Conservation (phyloP, 2,113 vertebrate genomes). For the Andinoacara biseriatus region DNA sequence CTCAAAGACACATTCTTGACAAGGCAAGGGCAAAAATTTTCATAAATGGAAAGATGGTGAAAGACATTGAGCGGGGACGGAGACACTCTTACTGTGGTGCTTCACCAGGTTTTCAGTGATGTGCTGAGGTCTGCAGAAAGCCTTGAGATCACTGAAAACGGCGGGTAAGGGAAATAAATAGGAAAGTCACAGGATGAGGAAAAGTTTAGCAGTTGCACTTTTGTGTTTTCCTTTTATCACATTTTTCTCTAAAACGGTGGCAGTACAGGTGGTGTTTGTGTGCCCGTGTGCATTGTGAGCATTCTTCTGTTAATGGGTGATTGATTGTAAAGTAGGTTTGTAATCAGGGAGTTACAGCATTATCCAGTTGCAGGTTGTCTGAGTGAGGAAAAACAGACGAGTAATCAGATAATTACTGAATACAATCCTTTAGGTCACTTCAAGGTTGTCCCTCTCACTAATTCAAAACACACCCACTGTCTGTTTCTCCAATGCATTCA, state of each 20-base stretch:
- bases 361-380: conserved; percentile 65
- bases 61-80: conserved; percentile 21
- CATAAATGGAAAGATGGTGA: conserved; percentile 49
- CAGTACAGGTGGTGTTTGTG: neutral
- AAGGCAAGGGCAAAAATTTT: conserved; percentile 61
- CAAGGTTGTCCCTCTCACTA: conserved; percentile 54
- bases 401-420: conserved; percentile 76
- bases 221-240: conserved; percentile 16
- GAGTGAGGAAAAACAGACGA: conserved; percentile 53
- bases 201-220: neutral
- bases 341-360: conserved; percentile 64
- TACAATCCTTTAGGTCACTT: conserved; percentile 61
- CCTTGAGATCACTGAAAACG: conserved; percentile 8
- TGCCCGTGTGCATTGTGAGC: neutral
- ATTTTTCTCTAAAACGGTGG: neutral
- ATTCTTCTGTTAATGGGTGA: conserved; percentile 52
- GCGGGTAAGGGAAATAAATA: neutral
- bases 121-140: conserved; percentile 52
- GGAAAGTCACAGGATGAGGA: conserved; percentile 24
- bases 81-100: conserved; percentile 20
- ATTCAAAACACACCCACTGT: conserved; percentile 2
- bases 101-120: conserved; percentile 29
- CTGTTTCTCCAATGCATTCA: neutral
- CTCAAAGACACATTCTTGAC: conserved; percentile 48
- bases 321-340: conserved; percentile 65